These are phyloP conservation scores for Unio delphinus DNA, from an alignment of 2,888 invertebrate species.

Conservation along the genomic window DNA sequence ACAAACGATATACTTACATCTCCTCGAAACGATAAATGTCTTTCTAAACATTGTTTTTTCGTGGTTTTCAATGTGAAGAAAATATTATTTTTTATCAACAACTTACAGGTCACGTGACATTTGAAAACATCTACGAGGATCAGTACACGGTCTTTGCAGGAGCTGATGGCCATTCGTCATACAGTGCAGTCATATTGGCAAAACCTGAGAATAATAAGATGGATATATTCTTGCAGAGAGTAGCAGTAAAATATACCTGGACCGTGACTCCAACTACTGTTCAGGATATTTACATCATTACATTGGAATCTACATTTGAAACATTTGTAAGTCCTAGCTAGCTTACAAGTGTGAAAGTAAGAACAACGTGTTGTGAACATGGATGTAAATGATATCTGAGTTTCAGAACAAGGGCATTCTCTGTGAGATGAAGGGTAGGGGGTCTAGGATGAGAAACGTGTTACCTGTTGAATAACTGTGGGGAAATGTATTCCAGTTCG, in stretches of 20 bases:
- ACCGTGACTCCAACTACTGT: constrained; percentile 43
- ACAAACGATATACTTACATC: too few species aligned
- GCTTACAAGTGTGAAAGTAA: too few species aligned
- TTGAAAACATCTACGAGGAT: constrained; percentile 39
- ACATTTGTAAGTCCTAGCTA: constrained; percentile 23
- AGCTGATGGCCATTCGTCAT: constrained; percentile 30
- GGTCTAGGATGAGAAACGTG: too few species aligned
- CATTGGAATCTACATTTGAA: constrained; percentile 47
- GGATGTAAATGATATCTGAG: too few species aligned
- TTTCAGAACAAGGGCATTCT: too few species aligned
- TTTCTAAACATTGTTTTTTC: too few species aligned
- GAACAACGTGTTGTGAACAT: too few species aligned
- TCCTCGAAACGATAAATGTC: too few species aligned
- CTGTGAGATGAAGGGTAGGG: too few species aligned
- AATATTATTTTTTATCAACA: not conserved
- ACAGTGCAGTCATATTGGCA: constrained; percentile 21
- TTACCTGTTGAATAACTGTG: too few species aligned
- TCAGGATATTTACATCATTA: constrained; percentile 46
- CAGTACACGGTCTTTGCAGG: constrained; percentile 30
- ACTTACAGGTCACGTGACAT: constrained; percentile 24
- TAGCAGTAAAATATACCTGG: constrained; percentile 43
- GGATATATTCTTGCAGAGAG: constrained; percentile 37
- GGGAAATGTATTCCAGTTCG: too few species aligned
- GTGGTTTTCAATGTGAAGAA: too few species aligned
- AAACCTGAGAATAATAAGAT: constrained; percentile 10